A percentile compares a stretch with the other conserved stretches of the same genome.
Conservation (phyloP, 2,888 invertebrate species). For the Chrysopilus asiliformis region DNA sequence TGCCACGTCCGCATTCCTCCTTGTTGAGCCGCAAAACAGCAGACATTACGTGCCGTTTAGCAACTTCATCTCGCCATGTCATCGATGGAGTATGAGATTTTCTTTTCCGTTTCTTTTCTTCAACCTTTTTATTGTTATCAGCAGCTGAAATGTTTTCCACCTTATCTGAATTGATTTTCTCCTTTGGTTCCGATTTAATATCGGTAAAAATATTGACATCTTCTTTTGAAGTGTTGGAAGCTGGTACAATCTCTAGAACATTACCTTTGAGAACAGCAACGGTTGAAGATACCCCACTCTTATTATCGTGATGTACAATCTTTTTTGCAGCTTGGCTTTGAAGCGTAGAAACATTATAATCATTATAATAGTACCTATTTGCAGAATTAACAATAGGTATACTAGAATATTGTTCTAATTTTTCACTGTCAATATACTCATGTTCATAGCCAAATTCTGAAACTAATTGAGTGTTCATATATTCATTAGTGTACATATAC, state of each 20-base stretch:
- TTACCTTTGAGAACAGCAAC: conserved; percentile 35
- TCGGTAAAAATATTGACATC: no score
- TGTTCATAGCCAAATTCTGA: no score
- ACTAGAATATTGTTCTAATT: no score
- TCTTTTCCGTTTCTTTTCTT: background rate
- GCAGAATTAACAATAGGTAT: no score
- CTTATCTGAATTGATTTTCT: background rate
- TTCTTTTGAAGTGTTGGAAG: conserved; percentile 6
- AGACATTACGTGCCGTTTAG: conserved; percentile 20
- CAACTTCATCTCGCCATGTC: conserved; percentile 23
- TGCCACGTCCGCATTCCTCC: conserved; percentile 17
- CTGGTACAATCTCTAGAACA: conserved; percentile 33
- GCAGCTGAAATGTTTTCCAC: background rate
- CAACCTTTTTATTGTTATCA: background rate
- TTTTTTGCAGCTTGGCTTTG: no score
- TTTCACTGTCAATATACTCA: no score
- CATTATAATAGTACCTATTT: no score
- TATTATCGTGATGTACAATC: conserved; percentile 1
- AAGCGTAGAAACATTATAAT: no score
- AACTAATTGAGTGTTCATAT: no score
- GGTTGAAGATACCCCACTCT: background rate
- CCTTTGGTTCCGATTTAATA: background rate
- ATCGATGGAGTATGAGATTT: conserved; percentile 1
- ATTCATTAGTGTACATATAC: conserved; percentile 20
- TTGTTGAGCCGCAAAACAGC: conserved; percentile 21